phyloP scores from a whole-genome alignment of 1,140 invertebrate genomes.

The Apis dorsata region DNA sequence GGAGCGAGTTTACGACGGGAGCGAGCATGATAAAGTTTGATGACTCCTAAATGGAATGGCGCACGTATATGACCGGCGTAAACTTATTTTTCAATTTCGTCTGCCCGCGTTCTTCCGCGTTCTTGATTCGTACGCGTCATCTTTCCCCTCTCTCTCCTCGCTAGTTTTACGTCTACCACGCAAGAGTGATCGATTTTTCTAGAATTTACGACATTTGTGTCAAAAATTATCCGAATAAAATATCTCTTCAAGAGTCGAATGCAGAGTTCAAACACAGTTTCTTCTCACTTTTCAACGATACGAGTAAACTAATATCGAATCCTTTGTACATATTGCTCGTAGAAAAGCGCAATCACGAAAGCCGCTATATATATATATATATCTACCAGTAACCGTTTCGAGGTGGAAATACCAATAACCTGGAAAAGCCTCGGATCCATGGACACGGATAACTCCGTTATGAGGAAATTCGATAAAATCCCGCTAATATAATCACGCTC shows the following conservation, averaged over 20 bases:
- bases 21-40: conserved; percentile 53
- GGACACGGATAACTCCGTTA: conserved; percentile 65
- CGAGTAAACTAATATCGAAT: neutral
- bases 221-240: neutral
- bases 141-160: neutral
- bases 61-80: conserved; percentile 39
- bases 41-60: conserved; percentile 53
- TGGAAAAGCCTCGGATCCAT: conserved; percentile 49
- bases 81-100: conserved; percentile 64
- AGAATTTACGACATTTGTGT: too few relatives aligned
- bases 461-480: conserved; percentile 74
- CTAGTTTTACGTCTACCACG: neutral
- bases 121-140: neutral
- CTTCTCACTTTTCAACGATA: conserved; percentile 13
- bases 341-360: conserved; percentile 64
- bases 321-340: neutral
- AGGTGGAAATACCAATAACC: conserved; percentile 63
- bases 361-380: conserved; percentile 21
- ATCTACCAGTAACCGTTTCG: neutral
- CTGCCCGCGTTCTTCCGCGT: neutral
- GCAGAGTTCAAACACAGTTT: conserved; percentile 37
- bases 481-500: conserved; percentile 75
- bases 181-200: conserved; percentile 1
- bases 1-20: conserved; percentile 48
- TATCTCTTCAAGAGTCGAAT: neutral